Evolutionary conservation across 2,888 invertebrate species (phyloP).

Genomic region (Nebria brevicollis): DNA sequence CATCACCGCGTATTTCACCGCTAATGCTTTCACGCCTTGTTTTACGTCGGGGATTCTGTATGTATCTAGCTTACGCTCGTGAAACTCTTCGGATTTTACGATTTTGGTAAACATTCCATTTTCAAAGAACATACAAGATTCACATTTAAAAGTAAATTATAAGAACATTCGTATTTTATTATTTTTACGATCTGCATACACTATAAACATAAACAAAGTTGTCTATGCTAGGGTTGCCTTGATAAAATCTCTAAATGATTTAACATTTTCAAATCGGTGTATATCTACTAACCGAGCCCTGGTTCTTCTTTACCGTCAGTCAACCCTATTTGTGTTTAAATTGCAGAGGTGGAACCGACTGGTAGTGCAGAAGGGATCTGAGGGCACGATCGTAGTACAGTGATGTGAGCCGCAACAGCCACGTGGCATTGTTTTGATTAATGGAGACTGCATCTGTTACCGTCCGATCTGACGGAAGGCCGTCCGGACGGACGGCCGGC

Average conservation of each 20-base stretch:
- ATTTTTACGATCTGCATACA: no score
- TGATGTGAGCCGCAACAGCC: slow-evolving; percentile 19
- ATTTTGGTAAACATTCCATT: neutral
- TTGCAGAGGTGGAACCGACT: neutral
- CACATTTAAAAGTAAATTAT: neutral
- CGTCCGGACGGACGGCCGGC: slow-evolving; percentile 30
- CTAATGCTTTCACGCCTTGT: slow-evolving; percentile 34
- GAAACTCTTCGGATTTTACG: neutral
- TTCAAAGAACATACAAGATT: no score
- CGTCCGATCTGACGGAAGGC: slow-evolving; percentile 40
- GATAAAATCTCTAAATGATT: no score
- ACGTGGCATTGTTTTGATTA: slow-evolving; percentile 44
- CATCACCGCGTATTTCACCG: slow-evolving; percentile 39
- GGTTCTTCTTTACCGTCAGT: neutral
- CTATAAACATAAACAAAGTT: no score
- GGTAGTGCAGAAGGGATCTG: slow-evolving; percentile 11
- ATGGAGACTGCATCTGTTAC: slow-evolving; percentile 41
- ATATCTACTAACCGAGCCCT: neutral
- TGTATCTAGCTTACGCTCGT: neutral
- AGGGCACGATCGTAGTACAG: slow-evolving; percentile 7
- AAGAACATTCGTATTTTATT: neutral
- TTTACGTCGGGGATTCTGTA: slow-evolving; percentile 2
- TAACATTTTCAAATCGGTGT: neutral
- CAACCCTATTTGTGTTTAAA: slow-evolving; percentile 16
- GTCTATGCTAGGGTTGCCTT: no score